Base-by-base conservation (phyloP, 2,888 invertebrate genomes). In the Drosophila anomelani region DNA sequence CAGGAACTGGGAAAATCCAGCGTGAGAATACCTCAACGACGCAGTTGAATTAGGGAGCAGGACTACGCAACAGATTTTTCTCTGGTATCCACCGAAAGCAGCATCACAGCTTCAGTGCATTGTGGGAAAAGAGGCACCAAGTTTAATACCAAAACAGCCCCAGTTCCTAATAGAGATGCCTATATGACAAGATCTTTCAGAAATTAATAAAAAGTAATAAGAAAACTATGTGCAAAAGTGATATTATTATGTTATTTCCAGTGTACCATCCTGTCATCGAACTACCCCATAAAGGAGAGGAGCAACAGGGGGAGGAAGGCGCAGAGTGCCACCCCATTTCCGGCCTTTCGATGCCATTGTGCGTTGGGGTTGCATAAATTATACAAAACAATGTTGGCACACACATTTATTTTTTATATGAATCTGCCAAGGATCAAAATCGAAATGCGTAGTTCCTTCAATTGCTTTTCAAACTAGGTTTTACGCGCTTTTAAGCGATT, bases 291-390 rank as follows among this genome's bases (percentile, higher is more conserved):
- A 43, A 29, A 43, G 51, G 44, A 61, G 60, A 66, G 51, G 20
- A 38, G 51, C 51, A 36, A 36, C 20, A 36, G 20, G 51, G 43
- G 58, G 20, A 55, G 54, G 44, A 4, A 66, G 69, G 69, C 54
- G 39, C 46, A 36, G 13, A 66, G 41, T 54, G 59, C 69, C 72
- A 71, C 72, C 55, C 60, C 51, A 60, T 64, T 70, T 73, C 57
- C 74, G 53, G 10, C 53, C 66, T 41, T 44, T 17, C n/a, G 8
- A 26, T 46, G 72, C 51, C 67, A 68, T 84, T 58, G 53, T 79
- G 77, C 36, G 70, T 73, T 73, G 75, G 78, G 88, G 85, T 87
- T 87, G 89, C 80, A 81, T 81, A 85, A 85, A 81, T 81, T 87
- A 76, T 71, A 55, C 29, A 69, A 67, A 51, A 66, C 41, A 51